phyloP scores from a whole-genome alignment of 2,113 vertebrate species.

The Butorides virescens region DNA sequence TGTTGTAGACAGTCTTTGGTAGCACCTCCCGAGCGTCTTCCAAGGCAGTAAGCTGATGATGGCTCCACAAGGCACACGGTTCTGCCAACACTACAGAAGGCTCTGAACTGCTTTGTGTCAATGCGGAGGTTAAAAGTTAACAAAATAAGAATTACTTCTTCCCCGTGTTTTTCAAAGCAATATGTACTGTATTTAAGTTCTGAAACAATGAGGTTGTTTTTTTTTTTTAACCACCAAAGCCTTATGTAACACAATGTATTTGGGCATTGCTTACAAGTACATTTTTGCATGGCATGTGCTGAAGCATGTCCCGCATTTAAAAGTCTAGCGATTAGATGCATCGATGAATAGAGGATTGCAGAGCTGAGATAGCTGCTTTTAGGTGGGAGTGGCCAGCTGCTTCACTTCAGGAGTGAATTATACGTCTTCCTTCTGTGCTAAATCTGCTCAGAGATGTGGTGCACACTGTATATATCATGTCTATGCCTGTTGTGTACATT shows the following conservation, averaged over 20 bases:
- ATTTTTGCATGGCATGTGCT: background rate
- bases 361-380: background rate
- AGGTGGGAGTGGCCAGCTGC: background rate
- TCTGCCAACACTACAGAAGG: rapidly evolving
- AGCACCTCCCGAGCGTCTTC: rapidly evolving
- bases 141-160: background rate
- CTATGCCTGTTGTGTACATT: background rate
- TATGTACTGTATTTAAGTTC: background rate
- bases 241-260: rapidly evolving
- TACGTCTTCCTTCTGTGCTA: background rate
- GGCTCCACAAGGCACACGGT: background rate
- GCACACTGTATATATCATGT: rapidly evolving
- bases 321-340: background rate
- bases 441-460: rapidly evolving
- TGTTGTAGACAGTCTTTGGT: background rate
- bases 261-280: background rate
- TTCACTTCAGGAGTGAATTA: background rate
- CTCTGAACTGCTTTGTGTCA: background rate
- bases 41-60: background rate
- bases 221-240: background rate
- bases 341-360: rapidly evolving
- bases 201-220: background rate
- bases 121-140: background rate
- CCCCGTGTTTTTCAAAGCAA: background rate
- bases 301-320: rapidly evolving